Conservation (phyloP, 2,797 vertebrate species). For the Acanthornis magna region DNA sequence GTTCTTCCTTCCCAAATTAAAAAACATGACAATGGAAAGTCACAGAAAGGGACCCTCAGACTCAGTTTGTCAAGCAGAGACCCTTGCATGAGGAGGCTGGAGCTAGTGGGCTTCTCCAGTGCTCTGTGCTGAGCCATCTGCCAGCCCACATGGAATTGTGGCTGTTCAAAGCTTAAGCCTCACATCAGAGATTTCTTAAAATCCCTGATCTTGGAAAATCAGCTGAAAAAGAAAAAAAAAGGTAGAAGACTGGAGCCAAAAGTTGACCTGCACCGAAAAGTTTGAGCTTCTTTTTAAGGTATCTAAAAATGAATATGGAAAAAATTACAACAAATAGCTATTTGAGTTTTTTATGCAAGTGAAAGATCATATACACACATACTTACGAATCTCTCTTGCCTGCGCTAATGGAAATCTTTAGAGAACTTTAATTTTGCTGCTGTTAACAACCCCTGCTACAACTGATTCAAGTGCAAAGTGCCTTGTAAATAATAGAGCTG, state of each 20-base stretch:
- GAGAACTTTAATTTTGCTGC: neutral
- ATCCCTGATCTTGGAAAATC: neutral
- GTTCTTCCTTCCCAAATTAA: neutral
- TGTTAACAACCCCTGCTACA: constrained; percentile 3
- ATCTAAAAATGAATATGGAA: neutral
- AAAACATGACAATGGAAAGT: neutral
- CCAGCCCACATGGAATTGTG: neutral
- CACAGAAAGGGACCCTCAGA: neutral
- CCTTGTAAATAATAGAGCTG: neutral
- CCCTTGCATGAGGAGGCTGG: neutral
- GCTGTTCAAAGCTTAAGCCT: neutral
- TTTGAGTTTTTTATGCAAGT: neutral
- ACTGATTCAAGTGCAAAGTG: neutral
- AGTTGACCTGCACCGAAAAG: neutral
- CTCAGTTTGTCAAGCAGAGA: neutral
- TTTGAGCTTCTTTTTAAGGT: neutral
- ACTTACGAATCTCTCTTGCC: neutral
- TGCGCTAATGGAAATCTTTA: constrained; percentile 43
- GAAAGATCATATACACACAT: neutral
- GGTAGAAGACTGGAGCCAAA: neutral
- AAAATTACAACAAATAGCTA: neutral
- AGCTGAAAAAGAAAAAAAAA: neutral
- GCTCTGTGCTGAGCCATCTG: neutral
- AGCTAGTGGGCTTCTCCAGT: neutral
- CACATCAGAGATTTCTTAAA: neutral